Percentiles rank a stretch among this genome's conserved stretches.
Conservation (phyloP, 2,113 vertebrate genomes). For the Eublepharis macularius region DNA sequence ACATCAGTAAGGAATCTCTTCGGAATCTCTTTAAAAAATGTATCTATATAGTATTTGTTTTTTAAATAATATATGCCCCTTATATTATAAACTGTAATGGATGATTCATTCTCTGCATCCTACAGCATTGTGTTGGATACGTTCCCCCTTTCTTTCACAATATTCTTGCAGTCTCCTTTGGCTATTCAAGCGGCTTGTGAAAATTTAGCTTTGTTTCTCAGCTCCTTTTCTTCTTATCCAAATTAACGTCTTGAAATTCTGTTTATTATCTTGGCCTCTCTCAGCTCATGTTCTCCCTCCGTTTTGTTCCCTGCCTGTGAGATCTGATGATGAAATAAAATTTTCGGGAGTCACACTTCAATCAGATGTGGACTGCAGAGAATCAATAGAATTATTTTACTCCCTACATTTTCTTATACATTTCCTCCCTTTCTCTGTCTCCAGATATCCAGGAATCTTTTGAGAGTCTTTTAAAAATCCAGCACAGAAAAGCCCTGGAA, state of each 20-base stretch:
- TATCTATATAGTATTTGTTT: background rate
- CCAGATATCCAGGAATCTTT: background rate
- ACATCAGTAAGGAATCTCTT: too few relatives aligned
- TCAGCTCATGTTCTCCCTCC: background rate
- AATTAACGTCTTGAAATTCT: background rate
- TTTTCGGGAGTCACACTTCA: constrained; percentile 5
- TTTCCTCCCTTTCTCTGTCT: background rate
- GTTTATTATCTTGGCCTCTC: background rate
- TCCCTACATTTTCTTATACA: background rate
- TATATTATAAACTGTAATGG: background rate
- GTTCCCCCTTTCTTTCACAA: background rate
- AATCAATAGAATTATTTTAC: constrained; percentile 9
- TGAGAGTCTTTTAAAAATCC: background rate
- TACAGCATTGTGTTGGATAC: background rate
- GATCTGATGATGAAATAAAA: constrained; percentile 6
- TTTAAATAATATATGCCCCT: background rate
- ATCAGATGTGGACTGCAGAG: background rate
- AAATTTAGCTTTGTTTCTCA: background rate
- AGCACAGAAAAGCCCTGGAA: background rate
- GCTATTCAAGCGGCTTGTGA: background rate
- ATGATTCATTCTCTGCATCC: background rate
- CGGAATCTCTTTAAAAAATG: background rate
- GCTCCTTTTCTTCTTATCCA: background rate
- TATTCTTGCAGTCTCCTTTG: background rate
- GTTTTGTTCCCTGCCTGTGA: background rate